Conservation (phyloP, 2,888 invertebrate genomes). For the Nomada fabriciana region DNA sequence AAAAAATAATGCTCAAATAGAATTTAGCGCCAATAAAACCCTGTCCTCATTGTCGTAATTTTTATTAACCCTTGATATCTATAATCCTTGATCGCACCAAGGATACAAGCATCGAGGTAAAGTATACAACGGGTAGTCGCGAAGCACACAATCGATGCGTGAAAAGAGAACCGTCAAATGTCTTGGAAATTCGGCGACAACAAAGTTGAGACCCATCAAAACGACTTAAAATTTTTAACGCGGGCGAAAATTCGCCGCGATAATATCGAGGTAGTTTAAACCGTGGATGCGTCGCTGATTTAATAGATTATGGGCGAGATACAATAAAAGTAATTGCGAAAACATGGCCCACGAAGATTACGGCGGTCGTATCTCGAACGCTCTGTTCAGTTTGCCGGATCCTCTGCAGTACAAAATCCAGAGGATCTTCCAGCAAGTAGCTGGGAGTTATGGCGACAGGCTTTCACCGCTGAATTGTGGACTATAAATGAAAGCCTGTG, state of each 20-base stretch:
- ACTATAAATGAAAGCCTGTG: constrained; percentile 34
- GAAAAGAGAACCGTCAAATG: neutral
- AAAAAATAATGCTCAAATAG: neutral
- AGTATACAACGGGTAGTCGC: neutral
- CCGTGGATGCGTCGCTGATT: constrained; percentile 56
- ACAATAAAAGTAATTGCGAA: constrained; percentile 56
- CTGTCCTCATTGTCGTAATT: too few species aligned
- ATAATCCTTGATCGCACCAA: neutral
- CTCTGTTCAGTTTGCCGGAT: constrained; percentile 31
- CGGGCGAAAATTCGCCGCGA: constrained; percentile 8
- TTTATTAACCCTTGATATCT: neutral
- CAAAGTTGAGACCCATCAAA: neutral
- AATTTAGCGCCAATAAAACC: neutral
- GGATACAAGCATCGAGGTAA: neutral
- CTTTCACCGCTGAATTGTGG: constrained; percentile 27
- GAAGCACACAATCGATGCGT: neutral
- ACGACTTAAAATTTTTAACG: neutral
- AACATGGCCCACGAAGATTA: constrained; percentile 53
- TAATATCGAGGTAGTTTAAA: constrained; percentile 29
- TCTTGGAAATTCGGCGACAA: constrained; percentile 15
- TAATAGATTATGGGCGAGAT: constrained; percentile 60
- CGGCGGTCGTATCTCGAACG: constrained; percentile 56
- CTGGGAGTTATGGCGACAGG: constrained; percentile 17
- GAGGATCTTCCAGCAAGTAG: neutral
- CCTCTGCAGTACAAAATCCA: neutral